These are phyloP conservation scores for Ricordea florida DNA, from an alignment of 92 coral and sea anemone species.

Conservation along the genomic window DNA sequence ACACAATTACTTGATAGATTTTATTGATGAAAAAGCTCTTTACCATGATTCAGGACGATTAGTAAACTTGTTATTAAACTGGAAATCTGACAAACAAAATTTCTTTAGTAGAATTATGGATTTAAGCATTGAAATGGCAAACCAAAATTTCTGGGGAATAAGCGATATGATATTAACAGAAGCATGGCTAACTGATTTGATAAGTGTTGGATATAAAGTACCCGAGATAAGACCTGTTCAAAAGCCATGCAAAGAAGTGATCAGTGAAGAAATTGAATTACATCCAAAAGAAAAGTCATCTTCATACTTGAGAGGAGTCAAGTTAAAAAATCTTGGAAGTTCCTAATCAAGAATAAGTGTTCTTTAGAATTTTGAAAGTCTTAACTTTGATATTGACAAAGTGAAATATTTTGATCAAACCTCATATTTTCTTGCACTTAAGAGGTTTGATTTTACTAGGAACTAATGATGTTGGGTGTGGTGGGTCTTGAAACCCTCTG, in stretches of 20 bases:
- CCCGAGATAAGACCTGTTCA: constrained; percentile 39
- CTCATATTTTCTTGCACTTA: too few relatives aligned
- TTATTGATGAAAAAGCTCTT: constrained; percentile 80
- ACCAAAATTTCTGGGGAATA: constrained; percentile 60
- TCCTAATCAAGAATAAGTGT: too few relatives aligned
- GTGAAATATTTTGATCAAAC: too few relatives aligned
- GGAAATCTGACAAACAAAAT: constrained; percentile 67
- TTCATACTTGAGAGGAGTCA: constrained; percentile 66
- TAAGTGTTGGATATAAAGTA: constrained; percentile 71
- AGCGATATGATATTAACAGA: constrained; percentile 71
- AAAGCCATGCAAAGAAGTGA: constrained; percentile 40
- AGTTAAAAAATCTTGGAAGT: too few relatives aligned
- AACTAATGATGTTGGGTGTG: too few relatives aligned
- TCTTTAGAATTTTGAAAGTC: too few relatives aligned
- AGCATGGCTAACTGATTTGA: too few relatives aligned
- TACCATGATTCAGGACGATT: constrained; percentile 83
- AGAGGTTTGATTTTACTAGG: too few relatives aligned
- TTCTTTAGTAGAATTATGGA: constrained; percentile 75
- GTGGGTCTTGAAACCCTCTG: too few relatives aligned
- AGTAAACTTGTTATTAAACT: constrained; percentile 60
- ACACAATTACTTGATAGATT: constrained; percentile 76
- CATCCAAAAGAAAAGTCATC: constrained; percentile 71
- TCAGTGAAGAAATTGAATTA: not conserved
- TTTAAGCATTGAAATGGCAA: constrained; percentile 67
- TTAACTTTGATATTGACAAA: too few relatives aligned